Evolutionary conservation across 2,888 invertebrate species (phyloP).

Genomic region (Lobophora halterata): DNA sequence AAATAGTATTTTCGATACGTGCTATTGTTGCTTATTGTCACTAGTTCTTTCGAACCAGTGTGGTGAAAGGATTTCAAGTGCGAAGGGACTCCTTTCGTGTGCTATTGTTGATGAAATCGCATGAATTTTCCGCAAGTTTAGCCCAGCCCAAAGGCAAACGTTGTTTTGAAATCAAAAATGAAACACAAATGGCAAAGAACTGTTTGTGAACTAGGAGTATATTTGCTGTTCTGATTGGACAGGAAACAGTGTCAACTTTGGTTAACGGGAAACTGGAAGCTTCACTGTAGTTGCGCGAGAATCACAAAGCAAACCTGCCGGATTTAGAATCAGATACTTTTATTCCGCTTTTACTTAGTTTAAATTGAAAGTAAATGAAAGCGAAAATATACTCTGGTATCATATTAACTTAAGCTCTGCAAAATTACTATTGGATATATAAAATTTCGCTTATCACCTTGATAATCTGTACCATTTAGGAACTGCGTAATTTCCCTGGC

Average conservation of each 20-base stretch:
- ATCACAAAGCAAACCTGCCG: constrained; percentile 18
- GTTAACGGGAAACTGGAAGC: constrained; percentile 22
- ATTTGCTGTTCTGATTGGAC: constrained; percentile 32
- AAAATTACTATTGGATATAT: constrained; percentile 3
- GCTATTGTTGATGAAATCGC: too few relatives aligned
- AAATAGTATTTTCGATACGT: too few relatives aligned
- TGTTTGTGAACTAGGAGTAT: constrained; percentile 22
- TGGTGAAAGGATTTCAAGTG: too few relatives aligned
- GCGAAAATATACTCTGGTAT: too few relatives aligned
- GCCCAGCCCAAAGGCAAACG: not conserved
- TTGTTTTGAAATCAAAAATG: constrained; percentile 7
- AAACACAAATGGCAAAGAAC: constrained; percentile 18
- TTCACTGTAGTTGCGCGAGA: constrained; percentile 17
- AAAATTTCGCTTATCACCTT: constrained; percentile 10
- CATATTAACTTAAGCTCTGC: not conserved
- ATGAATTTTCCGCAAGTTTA: too few relatives aligned
- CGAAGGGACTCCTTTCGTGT: too few relatives aligned
- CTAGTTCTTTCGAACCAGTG: too few relatives aligned
- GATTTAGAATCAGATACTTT: constrained; percentile 15
- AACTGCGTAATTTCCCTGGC: constrained; percentile 3
- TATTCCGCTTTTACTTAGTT: constrained; percentile 7
- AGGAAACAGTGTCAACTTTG: constrained; percentile 31
- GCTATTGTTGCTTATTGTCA: too few relatives aligned
- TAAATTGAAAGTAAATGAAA: too few relatives aligned
- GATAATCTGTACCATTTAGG: constrained; percentile 7